Evolutionary conservation across 2,797 vertebrate species (phyloP), one percentile per base, ranked within the genome.

Genomic region (Brachymystax lenok): DNA sequence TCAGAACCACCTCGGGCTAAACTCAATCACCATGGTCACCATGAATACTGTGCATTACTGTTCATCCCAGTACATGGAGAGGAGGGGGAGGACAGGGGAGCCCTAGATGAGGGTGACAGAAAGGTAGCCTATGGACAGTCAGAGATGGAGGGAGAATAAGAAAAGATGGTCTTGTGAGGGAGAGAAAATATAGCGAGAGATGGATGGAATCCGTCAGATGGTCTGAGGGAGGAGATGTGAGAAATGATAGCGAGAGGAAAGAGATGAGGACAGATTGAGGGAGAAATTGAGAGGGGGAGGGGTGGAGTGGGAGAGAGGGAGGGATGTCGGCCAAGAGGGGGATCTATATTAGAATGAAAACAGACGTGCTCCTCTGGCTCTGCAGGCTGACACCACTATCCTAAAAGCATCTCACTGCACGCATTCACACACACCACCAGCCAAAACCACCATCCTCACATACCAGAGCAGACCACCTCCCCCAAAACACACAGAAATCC

Each of bases 161-260:
- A 59, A 13, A 12, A 19, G 2, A 30, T 16, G 5, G 24, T 17
- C n/a, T 8, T 13, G 51, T 19, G 54, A 30, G 28, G 8, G 30
- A 59, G 71, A 52, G 75, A 84, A 2, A 74, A 46, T 66, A 84
- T 73, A 63, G 79, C 79, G 77, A 77, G 82, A 74, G 87, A 86
- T n/a, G 52, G n/a, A 92, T 90, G 85, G 77, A 89, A 91, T 78
- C 78, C 89, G 91, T 92, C 90, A 92, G 90, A 91, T 88, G 87
- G 88, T 87, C 85, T 91, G 87, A 90, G 85, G 88, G 88, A 90
- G 89, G 87, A 88, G 85, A 74, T 19, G 68, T 40, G 46, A 13
- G 8, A 28, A 74, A 16, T 1, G 69, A 71, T 2, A 4, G 73
- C 27, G 12, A 30, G 79, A 81, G 79, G 33, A 79, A 82, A 85